Percentiles rank a stretch among this genome's conserved stretches.
Evolutionary conservation across 2,797 vertebrate genomes (phyloP).

Genomic region (Xenopus petersii): DNA sequence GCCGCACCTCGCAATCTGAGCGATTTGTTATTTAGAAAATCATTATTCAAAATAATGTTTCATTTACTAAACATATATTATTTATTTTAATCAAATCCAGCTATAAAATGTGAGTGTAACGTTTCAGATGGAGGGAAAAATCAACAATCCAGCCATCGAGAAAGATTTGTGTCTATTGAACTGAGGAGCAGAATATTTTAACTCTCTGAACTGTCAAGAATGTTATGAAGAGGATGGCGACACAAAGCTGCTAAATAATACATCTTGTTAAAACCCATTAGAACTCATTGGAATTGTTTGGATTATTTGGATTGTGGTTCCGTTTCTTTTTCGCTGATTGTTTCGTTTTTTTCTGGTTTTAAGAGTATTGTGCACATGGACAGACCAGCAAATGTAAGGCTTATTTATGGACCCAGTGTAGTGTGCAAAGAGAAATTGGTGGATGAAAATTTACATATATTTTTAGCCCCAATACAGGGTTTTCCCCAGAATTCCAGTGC

Average conservation of each 20-base stretch:
- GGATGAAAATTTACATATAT: too few species aligned
- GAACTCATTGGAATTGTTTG: too few species aligned
- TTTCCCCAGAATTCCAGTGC: background rate
- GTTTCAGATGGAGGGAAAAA: background rate
- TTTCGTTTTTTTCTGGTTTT: too few species aligned
- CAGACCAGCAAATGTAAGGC: too few species aligned
- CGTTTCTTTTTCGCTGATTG: too few species aligned
- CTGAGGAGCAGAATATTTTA: background rate
- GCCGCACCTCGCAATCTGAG: too few species aligned
- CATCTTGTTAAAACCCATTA: background rate
- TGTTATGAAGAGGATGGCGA: background rate
- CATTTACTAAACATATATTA: background rate
- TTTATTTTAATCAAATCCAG: constrained; percentile 4
- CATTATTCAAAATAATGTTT: background rate
- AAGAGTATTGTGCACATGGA: too few species aligned
- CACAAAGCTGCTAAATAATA: background rate
- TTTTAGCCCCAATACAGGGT: too few species aligned
- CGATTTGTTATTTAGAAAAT: too few species aligned
- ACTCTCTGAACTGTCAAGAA: background rate
- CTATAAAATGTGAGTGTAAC: background rate
- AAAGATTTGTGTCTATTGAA: background rate
- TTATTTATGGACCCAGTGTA: too few species aligned
- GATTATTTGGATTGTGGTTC: too few species aligned
- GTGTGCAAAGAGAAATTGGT: too few species aligned
- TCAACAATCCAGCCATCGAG: background rate